Percentiles rank a stretch among this genome's conserved stretches.
phyloP scores from a whole-genome alignment of 2,888 invertebrate species.

The Hirtodrosophila alboralis region DNA sequence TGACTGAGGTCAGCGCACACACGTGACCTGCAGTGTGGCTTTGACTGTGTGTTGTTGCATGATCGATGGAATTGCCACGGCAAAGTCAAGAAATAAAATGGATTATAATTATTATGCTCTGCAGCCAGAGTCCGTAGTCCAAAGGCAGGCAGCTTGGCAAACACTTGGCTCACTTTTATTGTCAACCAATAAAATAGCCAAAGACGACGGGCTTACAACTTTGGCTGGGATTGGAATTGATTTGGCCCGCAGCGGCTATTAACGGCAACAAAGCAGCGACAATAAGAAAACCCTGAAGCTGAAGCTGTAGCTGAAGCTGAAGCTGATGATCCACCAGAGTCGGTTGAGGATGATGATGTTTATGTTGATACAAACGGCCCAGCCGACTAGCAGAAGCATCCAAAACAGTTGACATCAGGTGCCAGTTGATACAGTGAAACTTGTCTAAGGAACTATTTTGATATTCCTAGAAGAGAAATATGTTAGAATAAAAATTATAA shows the following conservation, averaged over 20 bases:
- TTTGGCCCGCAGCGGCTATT: slow-evolving; percentile 75
- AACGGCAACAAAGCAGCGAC: slow-evolving; percentile 66
- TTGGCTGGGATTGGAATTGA: slow-evolving; percentile 72
- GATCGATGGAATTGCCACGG: slow-evolving; percentile 72
- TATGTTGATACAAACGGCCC: slow-evolving; percentile 32
- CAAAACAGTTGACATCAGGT: slow-evolving; percentile 56
- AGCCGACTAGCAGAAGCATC: slow-evolving; percentile 12
- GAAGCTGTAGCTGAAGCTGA: slow-evolving; percentile 3
- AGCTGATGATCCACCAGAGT: slow-evolving; percentile 32
- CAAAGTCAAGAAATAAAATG: slow-evolving; percentile 69
- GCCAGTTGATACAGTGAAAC: slow-evolving; percentile 32
- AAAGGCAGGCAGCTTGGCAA: background rate
- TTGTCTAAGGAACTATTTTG: no score
- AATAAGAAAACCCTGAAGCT: slow-evolving; percentile 24
- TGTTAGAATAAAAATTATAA: no score
- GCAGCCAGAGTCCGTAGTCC: slow-evolving; percentile 27
- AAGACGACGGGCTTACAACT: slow-evolving; percentile 60
- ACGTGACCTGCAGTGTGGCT: slow-evolving; percentile 67
- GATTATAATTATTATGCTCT: slow-evolving; percentile 74
- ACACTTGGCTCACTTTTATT: slow-evolving; percentile 72
- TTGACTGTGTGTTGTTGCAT: slow-evolving; percentile 43
- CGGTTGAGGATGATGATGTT: slow-evolving; percentile 38
- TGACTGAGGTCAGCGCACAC: slow-evolving; percentile 78
- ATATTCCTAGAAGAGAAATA: no score
- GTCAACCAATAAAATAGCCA: slow-evolving; percentile 75